phyloP scores from a whole-genome alignment of 2,113 vertebrate genomes.

The Rhinolophus ferrumequinum region DNA sequence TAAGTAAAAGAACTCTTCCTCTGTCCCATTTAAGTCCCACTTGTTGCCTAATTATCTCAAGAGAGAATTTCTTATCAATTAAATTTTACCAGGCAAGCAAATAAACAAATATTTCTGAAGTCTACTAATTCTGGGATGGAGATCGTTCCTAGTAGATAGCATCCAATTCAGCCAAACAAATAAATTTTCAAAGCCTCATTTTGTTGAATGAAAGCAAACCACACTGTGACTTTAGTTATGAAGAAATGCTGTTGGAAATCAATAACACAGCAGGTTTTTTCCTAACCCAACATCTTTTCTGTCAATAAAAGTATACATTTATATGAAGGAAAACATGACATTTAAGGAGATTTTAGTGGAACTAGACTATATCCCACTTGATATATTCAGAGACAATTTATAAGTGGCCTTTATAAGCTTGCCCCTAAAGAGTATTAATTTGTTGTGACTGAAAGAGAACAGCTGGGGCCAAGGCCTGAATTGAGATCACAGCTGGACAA shows the following conservation, averaged over 20 bases:
- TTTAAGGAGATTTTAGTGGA: conserved; percentile 72
- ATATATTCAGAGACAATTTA: conserved; percentile 55
- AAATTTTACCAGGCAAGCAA: neutral
- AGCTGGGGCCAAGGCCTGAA: neutral
- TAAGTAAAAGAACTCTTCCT: neutral
- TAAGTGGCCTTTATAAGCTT: conserved; percentile 39
- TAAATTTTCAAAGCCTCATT: conserved; percentile 66
- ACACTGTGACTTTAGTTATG: conserved; percentile 62
- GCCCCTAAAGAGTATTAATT: conserved; percentile 52
- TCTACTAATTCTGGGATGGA: conserved; percentile 21
- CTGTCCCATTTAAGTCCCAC: neutral
- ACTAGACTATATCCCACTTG: conserved; percentile 6
- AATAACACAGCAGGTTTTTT: conserved; percentile 68
- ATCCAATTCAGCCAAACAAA: conserved; percentile 54
- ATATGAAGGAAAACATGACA: conserved; percentile 49
- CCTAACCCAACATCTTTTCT: conserved; percentile 58
- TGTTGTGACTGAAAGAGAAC: conserved; percentile 12
- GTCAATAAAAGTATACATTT: conserved; percentile 73
- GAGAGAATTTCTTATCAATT: neutral
- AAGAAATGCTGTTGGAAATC: conserved; percentile 67
- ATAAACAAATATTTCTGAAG: neutral
- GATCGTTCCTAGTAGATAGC: conserved; percentile 17
- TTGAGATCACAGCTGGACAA: conserved; percentile 19
- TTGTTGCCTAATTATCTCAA: neutral
- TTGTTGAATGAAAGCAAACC: conserved; percentile 62